Evolutionary conservation across 2,113 vertebrate species (phyloP).

Genomic region (Anoura caudifer): DNA sequence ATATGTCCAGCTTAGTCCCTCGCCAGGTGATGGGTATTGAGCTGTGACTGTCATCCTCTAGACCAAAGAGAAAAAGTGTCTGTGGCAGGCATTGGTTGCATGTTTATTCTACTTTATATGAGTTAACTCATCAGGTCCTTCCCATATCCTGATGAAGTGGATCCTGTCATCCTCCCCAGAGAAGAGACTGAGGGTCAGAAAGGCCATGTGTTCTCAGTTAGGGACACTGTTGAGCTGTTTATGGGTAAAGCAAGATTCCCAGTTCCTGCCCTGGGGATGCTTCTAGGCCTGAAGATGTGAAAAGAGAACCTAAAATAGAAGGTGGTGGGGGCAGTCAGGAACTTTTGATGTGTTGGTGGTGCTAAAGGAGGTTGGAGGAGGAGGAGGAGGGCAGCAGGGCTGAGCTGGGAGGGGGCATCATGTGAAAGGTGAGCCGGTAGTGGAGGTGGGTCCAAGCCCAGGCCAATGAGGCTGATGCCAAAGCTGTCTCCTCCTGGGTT

Average conservation of each 20-base stretch:
- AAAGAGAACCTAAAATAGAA: neutral
- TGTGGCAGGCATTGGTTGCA: neutral
- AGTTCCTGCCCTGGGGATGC: neutral
- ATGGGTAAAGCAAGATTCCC: neutral
- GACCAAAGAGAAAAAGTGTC: fast-evolving
- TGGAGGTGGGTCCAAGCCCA: neutral
- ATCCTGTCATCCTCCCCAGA: fast-evolving
- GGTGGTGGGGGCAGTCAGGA: neutral
- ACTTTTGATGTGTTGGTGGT: neutral
- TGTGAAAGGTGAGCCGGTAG: neutral
- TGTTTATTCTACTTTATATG: neutral
- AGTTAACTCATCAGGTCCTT: neutral
- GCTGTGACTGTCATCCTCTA: fast-evolving
- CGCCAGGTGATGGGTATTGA: neutral
- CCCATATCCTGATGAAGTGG: fast-evolving
- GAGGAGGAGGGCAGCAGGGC: neutral
- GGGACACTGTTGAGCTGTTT: neutral
- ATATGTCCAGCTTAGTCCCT: fast-evolving
- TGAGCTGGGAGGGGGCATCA: too few relatives aligned
- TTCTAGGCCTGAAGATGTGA: neutral
- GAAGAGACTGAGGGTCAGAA: neutral
- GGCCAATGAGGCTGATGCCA: neutral
- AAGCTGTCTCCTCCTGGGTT: neutral
- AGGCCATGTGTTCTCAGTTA: neutral
- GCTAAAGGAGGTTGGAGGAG: neutral